Percentiles rank a stretch among this genome's conserved stretches.
phyloP scores from a whole-genome alignment of 2,113 vertebrate genomes.

The Haplotaxodon microlepis region DNA sequence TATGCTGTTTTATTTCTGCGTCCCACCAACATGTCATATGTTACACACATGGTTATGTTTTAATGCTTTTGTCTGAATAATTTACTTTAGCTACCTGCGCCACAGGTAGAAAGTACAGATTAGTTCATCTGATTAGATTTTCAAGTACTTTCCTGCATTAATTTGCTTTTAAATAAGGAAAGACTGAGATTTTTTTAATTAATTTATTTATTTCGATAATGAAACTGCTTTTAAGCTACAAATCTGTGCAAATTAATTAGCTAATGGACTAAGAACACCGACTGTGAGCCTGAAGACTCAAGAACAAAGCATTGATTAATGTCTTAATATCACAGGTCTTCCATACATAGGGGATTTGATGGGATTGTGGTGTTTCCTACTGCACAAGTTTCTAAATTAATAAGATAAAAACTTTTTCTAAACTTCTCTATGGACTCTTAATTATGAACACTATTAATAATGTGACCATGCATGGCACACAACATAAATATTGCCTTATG shows the following conservation, averaged over 20 bases:
- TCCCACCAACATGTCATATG: neutral
- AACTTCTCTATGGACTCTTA: neutral
- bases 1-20: neutral
- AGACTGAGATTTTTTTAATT: neutral
- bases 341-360: neutral
- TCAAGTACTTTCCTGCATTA: neutral
- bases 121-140: neutral
- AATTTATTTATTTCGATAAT: accelerated
- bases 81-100: neutral
- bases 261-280: neutral
- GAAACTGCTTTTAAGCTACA: neutral
- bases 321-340: neutral
- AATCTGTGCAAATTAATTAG: neutral
- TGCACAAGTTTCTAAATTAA: neutral
- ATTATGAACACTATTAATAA: neutral
- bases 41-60: neutral
- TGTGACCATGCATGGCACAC: neutral
- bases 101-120: neutral
- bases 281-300: neutral
- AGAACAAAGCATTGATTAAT: neutral
- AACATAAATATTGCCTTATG: neutral
- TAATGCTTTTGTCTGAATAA: neutral
- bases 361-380: neutral
- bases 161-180: neutral
- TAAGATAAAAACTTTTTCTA: neutral